Evolutionary conservation across 1,140 invertebrate species (phyloP).

Genomic region (Atta cephalotes): DNA sequence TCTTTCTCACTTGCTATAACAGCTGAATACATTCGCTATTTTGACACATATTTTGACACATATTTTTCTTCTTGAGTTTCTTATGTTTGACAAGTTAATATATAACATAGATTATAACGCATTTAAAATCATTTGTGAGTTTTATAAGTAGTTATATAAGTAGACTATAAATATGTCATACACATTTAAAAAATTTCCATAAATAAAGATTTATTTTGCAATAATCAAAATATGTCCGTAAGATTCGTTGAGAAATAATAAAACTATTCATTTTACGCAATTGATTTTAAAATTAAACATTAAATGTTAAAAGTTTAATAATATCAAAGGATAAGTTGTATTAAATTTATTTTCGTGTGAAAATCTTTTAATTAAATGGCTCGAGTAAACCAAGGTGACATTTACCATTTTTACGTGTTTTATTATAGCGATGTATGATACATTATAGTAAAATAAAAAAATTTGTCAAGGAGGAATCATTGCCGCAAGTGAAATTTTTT

Average conservation of each 20-base stretch:
- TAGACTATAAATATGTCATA: neutral
- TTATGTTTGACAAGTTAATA: neutral
- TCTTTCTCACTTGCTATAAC: neutral
- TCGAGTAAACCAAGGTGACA: neutral
- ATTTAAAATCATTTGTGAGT: neutral
- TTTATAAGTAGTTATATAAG: neutral
- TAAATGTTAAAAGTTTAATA: slow-evolving; percentile 13
- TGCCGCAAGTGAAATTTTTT: too few species aligned
- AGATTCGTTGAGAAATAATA: neutral
- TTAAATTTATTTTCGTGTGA: neutral
- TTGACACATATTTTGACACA: neutral
- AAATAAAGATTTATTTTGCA: neutral
- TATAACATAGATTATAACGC: neutral
- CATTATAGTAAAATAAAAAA: too few species aligned
- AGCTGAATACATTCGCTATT: neutral
- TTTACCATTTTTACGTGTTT: neutral
- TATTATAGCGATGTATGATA: neutral
- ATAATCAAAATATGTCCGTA: neutral
- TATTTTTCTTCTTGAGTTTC: neutral
- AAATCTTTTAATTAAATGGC: neutral
- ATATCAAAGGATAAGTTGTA: neutral
- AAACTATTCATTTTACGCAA: neutral
- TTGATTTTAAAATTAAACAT: slow-evolving; percentile 8
- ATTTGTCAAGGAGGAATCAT: too few species aligned
- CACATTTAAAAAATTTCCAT: neutral